These are phyloP conservation scores for Chlorospingus flavigularis DNA, from an alignment of 2,797 vertebrate species.

Conservation along the genomic window DNA sequence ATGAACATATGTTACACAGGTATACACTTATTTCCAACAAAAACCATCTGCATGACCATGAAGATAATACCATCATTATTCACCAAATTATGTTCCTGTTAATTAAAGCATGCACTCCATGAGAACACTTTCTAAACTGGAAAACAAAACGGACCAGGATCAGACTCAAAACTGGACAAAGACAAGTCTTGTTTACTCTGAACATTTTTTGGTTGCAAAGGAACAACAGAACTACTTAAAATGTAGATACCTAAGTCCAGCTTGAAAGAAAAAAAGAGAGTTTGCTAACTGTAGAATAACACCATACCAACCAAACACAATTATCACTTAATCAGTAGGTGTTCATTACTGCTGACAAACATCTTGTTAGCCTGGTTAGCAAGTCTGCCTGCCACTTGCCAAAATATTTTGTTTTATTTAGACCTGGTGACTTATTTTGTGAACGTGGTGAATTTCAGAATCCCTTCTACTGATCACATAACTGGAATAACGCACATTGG, in stretches of 20 bases:
- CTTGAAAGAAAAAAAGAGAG: background rate
- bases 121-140: conserved; percentile 4
- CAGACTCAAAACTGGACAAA: background rate
- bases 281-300: conserved; percentile 1
- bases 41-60: background rate
- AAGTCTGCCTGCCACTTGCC: conserved; percentile 60
- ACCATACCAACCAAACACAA: background rate
- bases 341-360: conserved; percentile 22
- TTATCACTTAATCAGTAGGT: conserved; percentile 32
- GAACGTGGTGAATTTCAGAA: conserved; percentile 35
- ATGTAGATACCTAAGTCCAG: background rate
- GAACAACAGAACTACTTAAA: background rate
- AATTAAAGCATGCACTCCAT: background rate
- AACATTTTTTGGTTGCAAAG: background rate
- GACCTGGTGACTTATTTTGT: conserved; percentile 40
- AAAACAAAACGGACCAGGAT: background rate
- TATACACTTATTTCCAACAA: background rate
- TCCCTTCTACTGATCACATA: conserved; percentile 1
- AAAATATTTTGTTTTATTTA: conserved; percentile 67
- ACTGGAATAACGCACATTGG: conserved; percentile 9
- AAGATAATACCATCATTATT: background rate
- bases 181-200: background rate
- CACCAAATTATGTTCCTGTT: background rate
- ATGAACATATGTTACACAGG: background rate
- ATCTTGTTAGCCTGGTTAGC: conserved; percentile 46